A percentile compares a stretch with the other conserved stretches of the same genome.
These are phyloP conservation scores for Pachycephala philippinensis DNA, from an alignment of 2,113 vertebrate species.

Conservation along the genomic window DNA sequence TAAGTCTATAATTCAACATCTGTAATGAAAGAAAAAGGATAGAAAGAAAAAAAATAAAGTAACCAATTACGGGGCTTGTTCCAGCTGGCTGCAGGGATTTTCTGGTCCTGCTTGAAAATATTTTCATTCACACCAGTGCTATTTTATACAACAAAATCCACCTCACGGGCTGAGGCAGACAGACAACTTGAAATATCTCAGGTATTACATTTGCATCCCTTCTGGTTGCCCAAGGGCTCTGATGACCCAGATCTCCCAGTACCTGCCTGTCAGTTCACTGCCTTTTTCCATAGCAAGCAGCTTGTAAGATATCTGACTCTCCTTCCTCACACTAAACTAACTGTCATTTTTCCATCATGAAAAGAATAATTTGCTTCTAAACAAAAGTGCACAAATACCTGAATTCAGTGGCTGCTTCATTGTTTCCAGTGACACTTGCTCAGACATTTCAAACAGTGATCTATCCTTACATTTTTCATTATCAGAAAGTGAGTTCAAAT, in stretches of 20 bases:
- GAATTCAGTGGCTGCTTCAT: background rate
- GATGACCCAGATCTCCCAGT: background rate
- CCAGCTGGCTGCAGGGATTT: background rate
- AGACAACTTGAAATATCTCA: background rate
- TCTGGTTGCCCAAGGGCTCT: background rate
- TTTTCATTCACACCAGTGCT: background rate
- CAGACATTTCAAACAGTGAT: background rate
- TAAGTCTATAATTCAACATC: background rate
- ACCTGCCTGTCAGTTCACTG: background rate
- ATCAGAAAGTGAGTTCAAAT: background rate
- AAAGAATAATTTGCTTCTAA: background rate
- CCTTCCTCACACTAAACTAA: background rate
- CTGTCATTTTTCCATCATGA: background rate
- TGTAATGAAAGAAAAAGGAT: background rate
- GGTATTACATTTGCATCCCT: background rate
- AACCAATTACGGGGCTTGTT: background rate
- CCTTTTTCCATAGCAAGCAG: background rate
- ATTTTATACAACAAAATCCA: background rate
- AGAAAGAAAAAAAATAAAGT: background rate
- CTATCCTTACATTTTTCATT: background rate
- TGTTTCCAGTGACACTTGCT: background rate
- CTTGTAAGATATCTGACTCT: background rate
- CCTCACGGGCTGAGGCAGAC: background rate
- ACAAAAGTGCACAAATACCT: background rate
- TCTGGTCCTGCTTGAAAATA: background rate